Evolutionary conservation across 1,140 invertebrate genomes (phyloP).

Genomic region (Triops cancriformis): DNA sequence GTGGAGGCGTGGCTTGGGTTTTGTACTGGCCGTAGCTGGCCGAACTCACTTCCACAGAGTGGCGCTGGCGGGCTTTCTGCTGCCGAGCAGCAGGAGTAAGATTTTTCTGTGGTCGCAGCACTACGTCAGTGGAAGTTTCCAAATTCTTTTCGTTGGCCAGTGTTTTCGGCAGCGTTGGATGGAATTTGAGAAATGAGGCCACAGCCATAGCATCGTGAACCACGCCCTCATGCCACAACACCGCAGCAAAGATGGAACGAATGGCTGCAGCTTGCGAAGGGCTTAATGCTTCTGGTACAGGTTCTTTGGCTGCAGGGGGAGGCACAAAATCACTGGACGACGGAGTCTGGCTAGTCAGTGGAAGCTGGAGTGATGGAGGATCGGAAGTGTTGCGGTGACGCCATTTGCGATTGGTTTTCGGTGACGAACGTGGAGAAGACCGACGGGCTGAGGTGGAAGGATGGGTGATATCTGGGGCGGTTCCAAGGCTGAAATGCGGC

Average conservation of each 20-base stretch:
- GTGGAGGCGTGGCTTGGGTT: constrained; percentile 52
- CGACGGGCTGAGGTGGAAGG: background rate
- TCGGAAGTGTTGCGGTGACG: constrained; percentile 31
- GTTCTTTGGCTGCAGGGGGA: constrained; percentile 33
- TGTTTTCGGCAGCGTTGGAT: constrained; percentile 74
- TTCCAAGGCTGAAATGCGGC: constrained; percentile 53
- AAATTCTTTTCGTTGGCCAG: constrained; percentile 43
- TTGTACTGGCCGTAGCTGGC: constrained; percentile 50
- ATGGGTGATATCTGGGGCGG: constrained; percentile 28
- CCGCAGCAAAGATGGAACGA: constrained; percentile 86
- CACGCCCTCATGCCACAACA: constrained; percentile 94
- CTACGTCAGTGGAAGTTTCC: constrained; percentile 49
- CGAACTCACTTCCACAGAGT: constrained; percentile 77
- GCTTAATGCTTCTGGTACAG: constrained; percentile 72
- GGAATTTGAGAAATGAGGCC: constrained; percentile 91
- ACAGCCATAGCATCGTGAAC: constrained; percentile 96
- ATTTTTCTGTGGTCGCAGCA: constrained; percentile 38
- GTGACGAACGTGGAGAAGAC: constrained; percentile 43
- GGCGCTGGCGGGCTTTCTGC: constrained; percentile 54
- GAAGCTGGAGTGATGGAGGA: background rate
- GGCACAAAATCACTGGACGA: constrained; percentile 29
- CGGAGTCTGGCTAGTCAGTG: background rate
- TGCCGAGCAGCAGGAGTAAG: constrained; percentile 33
- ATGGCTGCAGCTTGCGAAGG: constrained; percentile 87
- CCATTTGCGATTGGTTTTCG: constrained; percentile 54